Conservation (phyloP, 2,888 invertebrate species). For the Ectemnius continuus region DNA sequence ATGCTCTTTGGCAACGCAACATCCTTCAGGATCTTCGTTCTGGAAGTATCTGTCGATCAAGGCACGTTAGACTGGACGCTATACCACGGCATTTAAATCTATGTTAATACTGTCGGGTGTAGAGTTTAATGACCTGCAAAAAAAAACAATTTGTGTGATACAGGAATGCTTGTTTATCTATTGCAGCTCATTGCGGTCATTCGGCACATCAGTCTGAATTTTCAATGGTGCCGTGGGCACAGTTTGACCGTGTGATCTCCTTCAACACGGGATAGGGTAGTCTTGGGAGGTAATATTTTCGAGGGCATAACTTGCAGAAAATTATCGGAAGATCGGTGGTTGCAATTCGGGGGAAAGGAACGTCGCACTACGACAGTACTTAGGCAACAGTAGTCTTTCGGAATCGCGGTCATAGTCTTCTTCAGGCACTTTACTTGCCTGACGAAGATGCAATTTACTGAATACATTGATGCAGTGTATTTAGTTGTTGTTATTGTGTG, state of each 20-base stretch:
- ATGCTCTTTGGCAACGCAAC: slow-evolving; percentile 8
- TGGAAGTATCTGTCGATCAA: slow-evolving; percentile 58
- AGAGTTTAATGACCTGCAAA: slow-evolving; percentile 74
- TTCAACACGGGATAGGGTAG: slow-evolving; percentile 16
- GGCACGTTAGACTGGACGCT: slow-evolving; percentile 48
- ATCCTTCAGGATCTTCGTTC: slow-evolving; percentile 42
- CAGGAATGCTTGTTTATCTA: too few relatives aligned
- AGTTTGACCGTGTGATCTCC: slow-evolving; percentile 17
- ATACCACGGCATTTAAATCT: slow-evolving; percentile 74
- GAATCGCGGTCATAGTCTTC: slow-evolving; percentile 61
- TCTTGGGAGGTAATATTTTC: slow-evolving; percentile 12
- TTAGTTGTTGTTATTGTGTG: too few relatives aligned
- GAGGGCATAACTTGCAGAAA: slow-evolving; percentile 4
- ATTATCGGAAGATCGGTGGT: slow-evolving; percentile 31
- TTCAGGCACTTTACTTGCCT: slow-evolving; percentile 63
- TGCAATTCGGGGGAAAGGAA: slow-evolving; percentile 36
- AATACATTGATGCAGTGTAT: slow-evolving; percentile 17
- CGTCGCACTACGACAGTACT: slow-evolving; percentile 16
- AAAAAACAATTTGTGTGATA: background rate
- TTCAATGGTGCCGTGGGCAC: slow-evolving; percentile 5
- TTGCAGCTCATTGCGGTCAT: too few relatives aligned
- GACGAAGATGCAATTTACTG: slow-evolving; percentile 26
- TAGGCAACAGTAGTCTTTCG: slow-evolving; percentile 29
- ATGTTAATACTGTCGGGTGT: slow-evolving; percentile 74
- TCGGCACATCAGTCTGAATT: background rate